Base-by-base conservation (phyloP, 2,113 vertebrate species). In the Acanthochromis polyacanthus region DNA sequence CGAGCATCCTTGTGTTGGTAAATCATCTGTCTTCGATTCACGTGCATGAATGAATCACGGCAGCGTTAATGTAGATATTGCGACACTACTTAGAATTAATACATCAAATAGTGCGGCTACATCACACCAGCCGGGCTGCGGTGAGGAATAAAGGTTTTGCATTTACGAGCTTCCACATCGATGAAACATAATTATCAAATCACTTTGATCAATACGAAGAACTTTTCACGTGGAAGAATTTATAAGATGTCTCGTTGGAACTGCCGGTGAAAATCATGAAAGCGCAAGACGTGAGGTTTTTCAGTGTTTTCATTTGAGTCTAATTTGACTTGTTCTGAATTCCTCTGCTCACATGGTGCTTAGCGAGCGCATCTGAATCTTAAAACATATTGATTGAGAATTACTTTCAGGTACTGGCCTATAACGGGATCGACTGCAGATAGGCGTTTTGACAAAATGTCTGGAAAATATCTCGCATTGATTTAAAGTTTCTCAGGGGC, bases 371-470 rank as follows among this genome's bases (percentile, higher is more conserved):
- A 20, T 77, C 58, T 83, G 79, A 84, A 85, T 83, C 75, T 73
- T 58, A 80, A 86, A 81, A 48, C 52, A 30, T 22, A 86, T 88
- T 80, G 78, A 89, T 88, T 84, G 60, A 20, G 74, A 83, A 75
- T 83, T 70, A 84, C 74, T 87, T 84, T 78, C 64, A 86, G 81
- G 68, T 76, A 51, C 19, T 23, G 53, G 74, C 62, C 75, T 66
- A 74, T 57, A 80, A 66, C 20, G 8, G 57, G 56, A 86, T 88
- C 63, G 83, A 86, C 81, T 71, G 20, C 69, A 77, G 28, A 74
- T 69, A 55, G 56, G 63, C 40, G 1, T 84, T 85, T 85, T 88
- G 83, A 85, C 51, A 69, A 64, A 68, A 72, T 74, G 74, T 75
- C 58, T 72, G 80, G 60, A 84, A 82, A 86, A 88, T 68, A 82